Conservation (phyloP, 2,888 invertebrate genomes). For the Lasioglossum pauxillum region DNA sequence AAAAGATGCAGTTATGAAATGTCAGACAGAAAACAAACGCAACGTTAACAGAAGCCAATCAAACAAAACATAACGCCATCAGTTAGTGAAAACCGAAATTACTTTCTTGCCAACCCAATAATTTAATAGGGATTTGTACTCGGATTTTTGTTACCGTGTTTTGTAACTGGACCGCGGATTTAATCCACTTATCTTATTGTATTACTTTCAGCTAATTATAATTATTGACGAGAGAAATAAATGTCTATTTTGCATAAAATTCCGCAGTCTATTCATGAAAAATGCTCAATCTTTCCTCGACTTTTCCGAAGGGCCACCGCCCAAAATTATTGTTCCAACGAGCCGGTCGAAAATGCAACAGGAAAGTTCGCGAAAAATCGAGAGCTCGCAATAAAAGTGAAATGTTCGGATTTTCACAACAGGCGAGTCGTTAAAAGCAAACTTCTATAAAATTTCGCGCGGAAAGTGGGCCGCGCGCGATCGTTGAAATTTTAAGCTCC, state of each 20-base stretch:
- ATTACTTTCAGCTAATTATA: neutral
- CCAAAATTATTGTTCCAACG: neutral
- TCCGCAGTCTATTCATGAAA: neutral
- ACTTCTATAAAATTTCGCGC: constrained; percentile 16
- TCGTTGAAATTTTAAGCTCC: constrained; percentile 15
- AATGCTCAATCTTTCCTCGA: neutral
- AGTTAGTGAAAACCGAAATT: too few relatives aligned
- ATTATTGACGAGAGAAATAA: neutral
- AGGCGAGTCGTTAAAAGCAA: constrained; percentile 16
- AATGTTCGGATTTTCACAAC: constrained; percentile 20
- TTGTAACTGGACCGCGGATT: neutral
- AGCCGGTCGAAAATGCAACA: neutral
- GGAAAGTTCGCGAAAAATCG: constrained; percentile 1
- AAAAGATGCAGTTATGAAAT: too few relatives aligned
- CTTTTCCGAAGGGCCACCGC: neutral
- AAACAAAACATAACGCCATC: too few relatives aligned
- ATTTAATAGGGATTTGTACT: neutral
- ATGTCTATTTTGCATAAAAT: neutral
- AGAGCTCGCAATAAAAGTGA: constrained; percentile 2
- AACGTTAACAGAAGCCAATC: too few relatives aligned
- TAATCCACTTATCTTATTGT: neutral
- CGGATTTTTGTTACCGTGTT: neutral
- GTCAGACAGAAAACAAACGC: too few relatives aligned
- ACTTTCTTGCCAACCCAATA: too few relatives aligned
- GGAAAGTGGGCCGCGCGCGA: neutral